These are phyloP conservation scores for Sinotaia quadrata DNA, from an alignment of 2,888 invertebrate species.

Conservation along the genomic window DNA sequence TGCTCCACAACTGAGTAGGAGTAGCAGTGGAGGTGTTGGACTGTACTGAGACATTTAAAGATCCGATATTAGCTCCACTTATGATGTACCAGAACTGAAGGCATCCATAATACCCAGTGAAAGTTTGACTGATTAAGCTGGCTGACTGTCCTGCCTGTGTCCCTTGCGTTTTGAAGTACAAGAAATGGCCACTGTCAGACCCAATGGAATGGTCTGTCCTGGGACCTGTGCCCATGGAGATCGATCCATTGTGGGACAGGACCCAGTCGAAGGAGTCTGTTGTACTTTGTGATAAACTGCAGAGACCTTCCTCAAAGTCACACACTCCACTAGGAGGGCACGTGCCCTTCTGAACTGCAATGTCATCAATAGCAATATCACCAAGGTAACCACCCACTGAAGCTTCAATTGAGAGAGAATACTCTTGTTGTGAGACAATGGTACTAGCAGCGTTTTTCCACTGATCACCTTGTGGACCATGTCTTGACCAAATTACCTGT, in stretches of 20 bases:
- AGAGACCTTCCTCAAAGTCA: constrained; percentile 51
- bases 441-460: constrained; percentile 43
- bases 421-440: constrained; percentile 12
- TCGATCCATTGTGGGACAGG: constrained; percentile 52
- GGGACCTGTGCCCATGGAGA: constrained; percentile 60
- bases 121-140: constrained; percentile 48
- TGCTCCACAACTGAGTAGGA: constrained; percentile 44
- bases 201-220: constrained; percentile 68
- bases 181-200: constrained; percentile 70
- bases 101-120: constrained; percentile 43
- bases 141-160: constrained; percentile 55
- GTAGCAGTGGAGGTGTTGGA: constrained; percentile 35
- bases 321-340: constrained; percentile 60
- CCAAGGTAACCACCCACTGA: constrained; percentile 51
- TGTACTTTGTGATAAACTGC: constrained; percentile 13
- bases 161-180: constrained; percentile 58
- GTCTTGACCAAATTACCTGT: constrained; percentile 54
- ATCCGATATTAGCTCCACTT: constrained; percentile 64
- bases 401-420: constrained; percentile 10
- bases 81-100: constrained; percentile 69
- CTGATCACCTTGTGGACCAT: constrained; percentile 52
- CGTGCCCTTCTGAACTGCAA: constrained; percentile 56
- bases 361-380: constrained; percentile 70
- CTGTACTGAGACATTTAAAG: constrained; percentile 60
- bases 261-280: constrained; percentile 56